These are phyloP conservation scores for Sinocyclocheilus anshuiensis DNA, from an alignment of 2,113 vertebrate species.

Conservation along the genomic window DNA sequence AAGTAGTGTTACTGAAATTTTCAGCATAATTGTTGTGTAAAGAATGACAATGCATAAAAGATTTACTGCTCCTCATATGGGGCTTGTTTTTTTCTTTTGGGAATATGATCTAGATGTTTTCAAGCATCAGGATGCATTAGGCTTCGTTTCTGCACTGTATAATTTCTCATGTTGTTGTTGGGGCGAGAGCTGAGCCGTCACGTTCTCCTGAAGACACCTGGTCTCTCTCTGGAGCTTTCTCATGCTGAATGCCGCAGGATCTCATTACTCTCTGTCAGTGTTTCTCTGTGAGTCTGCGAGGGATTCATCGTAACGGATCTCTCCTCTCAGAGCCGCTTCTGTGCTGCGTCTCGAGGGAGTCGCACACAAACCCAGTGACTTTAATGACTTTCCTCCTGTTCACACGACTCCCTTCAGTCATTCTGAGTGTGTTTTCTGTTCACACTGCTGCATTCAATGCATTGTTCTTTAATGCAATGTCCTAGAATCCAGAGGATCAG, in stretches of 20 bases:
- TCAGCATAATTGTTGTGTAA: too few species aligned
- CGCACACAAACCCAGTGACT: neutral
- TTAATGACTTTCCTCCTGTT: neutral
- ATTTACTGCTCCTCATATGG: too few species aligned
- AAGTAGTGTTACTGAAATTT: too few species aligned
- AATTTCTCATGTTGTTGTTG: neutral
- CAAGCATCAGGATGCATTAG: neutral
- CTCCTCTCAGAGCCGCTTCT: too few species aligned
- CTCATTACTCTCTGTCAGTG: neutral
- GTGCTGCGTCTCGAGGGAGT: too few species aligned
- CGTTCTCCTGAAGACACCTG: too few species aligned
- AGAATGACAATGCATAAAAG: too few species aligned
- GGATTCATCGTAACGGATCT: too few species aligned
- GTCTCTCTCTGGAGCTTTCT: neutral
- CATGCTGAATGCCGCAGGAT: neutral
- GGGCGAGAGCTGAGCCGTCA: neutral
- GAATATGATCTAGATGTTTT: too few species aligned
- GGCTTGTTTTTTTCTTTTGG: too few species aligned
- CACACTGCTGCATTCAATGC: neutral
- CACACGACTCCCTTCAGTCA: neutral
- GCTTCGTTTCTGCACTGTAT: neutral
- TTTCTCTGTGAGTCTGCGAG: neutral
- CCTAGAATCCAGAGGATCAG: slow-evolving; percentile 88
- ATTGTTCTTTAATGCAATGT: slow-evolving; percentile 10
- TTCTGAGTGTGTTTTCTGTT: neutral